These are phyloP conservation scores for Nebria brevicollis DNA, from an alignment of 2,888 invertebrate species.

Conservation along the genomic window DNA sequence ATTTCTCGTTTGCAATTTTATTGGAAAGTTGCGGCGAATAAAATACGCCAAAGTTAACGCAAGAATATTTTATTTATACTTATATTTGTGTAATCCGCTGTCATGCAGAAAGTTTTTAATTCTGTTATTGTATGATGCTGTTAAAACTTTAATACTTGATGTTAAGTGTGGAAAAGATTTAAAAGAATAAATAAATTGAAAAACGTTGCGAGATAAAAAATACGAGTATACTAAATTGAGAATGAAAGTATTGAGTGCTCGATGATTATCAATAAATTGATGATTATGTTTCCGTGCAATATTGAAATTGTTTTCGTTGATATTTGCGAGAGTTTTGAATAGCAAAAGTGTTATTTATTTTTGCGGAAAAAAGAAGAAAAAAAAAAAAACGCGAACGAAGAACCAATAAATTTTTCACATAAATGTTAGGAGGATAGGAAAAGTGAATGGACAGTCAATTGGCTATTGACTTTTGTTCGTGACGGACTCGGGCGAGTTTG, in stretches of 20 bases:
- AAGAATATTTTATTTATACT: slow-evolving; percentile 7
- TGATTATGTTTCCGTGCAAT: not conserved
- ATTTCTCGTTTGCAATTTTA: not conserved
- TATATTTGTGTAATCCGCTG: slow-evolving; percentile 8
- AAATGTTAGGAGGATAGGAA: slow-evolving; percentile 44
- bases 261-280: not conserved
- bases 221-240: not conserved
- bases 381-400: slow-evolving; percentile 26
- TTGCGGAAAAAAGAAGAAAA: not conserved
- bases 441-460: slow-evolving; percentile 54
- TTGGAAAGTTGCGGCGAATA: not conserved
- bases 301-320: not conserved
- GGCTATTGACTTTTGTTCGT: slow-evolving; percentile 58
- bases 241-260: not conserved
- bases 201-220: slow-evolving; percentile 3
- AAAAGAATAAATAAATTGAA: slow-evolving; percentile 28
- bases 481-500: slow-evolving; percentile 54
- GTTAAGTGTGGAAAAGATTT: slow-evolving; percentile 21
- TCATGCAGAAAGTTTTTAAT: slow-evolving; percentile 27
- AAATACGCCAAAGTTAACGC: not conserved
- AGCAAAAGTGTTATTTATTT: slow-evolving; percentile 40
- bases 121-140: slow-evolving; percentile 18
- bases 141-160: slow-evolving; percentile 30
- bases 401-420: slow-evolving; percentile 41
- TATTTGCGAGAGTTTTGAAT: slow-evolving; percentile 21